A percentile compares a stretch with the other conserved stretches of the same genome.
Conservation (phyloP, 2,113 vertebrate genomes). For the Corapipo altera region DNA sequence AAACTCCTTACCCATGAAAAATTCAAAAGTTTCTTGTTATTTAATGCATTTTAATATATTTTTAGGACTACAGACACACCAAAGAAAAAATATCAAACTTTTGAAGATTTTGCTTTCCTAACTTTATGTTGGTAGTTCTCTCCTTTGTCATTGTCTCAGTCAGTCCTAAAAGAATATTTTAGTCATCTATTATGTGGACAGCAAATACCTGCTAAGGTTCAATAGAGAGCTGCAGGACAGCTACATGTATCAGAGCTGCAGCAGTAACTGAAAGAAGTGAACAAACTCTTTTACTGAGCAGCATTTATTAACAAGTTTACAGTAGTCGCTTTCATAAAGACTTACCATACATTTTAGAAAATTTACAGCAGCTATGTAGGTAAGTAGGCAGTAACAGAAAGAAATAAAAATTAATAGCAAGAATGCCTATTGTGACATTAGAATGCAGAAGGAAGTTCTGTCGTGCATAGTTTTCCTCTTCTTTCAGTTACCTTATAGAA, state of each 20-base stretch:
- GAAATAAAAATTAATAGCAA: not conserved
- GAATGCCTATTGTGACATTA: not conserved
- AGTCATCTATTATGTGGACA: not conserved
- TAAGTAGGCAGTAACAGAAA: not conserved
- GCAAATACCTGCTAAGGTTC: not conserved
- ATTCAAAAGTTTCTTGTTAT: not conserved
- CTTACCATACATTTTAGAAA: not conserved
- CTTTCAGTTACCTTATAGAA: not conserved
- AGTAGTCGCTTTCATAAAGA: not conserved
- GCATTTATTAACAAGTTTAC: not conserved
- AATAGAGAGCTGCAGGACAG: not conserved
- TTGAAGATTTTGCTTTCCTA: not conserved
- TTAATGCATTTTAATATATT: not conserved
- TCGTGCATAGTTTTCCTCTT: not conserved
- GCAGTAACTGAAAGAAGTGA: not conserved
- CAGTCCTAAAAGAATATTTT: not conserved
- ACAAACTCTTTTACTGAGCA: not conserved
- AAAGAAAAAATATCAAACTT: not conserved
- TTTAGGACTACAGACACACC: not conserved
- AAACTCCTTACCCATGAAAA: not conserved
- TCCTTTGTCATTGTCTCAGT: not conserved
- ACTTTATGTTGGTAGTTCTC: not conserved
- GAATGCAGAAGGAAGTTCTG: not conserved
- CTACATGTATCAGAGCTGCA: not conserved
- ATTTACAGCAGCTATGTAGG: not conserved